These are phyloP conservation scores for Leucania comma DNA, from an alignment of 2,888 invertebrate genomes.

Conservation along the genomic window DNA sequence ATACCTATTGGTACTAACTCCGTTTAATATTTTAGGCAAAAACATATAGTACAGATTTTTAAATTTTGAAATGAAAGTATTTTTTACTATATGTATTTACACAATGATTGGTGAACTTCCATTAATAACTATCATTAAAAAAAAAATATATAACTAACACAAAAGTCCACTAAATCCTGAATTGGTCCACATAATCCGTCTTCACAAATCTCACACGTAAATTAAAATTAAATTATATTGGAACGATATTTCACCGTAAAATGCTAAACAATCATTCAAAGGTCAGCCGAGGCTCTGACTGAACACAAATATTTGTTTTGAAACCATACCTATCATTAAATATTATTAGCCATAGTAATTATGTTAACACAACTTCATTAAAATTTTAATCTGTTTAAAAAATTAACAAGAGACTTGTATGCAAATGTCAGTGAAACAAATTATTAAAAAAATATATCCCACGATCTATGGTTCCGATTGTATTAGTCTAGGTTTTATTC, in stretches of 20 bases:
- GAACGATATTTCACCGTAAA: constrained; percentile 37
- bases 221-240: constrained; percentile 60
- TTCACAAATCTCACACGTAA: constrained; percentile 49
- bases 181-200: constrained; percentile 11
- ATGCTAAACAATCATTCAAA: constrained; percentile 72
- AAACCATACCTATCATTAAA: constrained; percentile 73
- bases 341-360: constrained; percentile 65
- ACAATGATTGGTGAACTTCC: neutral
- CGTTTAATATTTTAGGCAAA: neutral
- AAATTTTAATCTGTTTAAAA: constrained; percentile 39
- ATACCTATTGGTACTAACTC: neutral
- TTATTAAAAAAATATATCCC: constrained; percentile 30
- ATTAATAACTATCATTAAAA: constrained; percentile 19
- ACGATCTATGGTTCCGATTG: constrained; percentile 39
- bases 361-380: constrained; percentile 67
- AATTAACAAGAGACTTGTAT: constrained; percentile 21
- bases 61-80: no score
- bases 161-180: constrained; percentile 24
- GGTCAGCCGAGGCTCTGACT: constrained; percentile 62
- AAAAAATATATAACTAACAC: constrained; percentile 21
- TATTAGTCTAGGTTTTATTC: constrained; percentile 14
- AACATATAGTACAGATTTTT: no score
- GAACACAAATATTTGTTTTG: constrained; percentile 68
- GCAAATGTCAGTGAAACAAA: constrained; percentile 55
- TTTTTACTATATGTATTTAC: no score